Conservation (phyloP, 2,888 invertebrate genomes). For the Hyppa rectilinea region DNA sequence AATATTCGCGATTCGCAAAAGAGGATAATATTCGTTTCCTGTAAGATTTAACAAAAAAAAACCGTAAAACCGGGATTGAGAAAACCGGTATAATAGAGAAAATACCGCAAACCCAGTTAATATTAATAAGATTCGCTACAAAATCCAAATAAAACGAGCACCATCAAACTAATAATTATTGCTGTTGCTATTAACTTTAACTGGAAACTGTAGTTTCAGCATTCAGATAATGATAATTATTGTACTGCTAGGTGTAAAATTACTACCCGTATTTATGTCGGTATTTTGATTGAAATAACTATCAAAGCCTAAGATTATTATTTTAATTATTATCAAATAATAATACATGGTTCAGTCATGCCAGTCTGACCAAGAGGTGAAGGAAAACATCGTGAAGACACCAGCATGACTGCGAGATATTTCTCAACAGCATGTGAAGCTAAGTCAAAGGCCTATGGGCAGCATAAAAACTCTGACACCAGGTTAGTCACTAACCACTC, state of each 20-base stretch:
- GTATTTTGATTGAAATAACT: conserved; percentile 2
- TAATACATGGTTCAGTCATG: background rate
- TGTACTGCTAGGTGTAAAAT: background rate
- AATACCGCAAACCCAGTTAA: conserved; percentile 18
- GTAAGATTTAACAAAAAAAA: background rate
- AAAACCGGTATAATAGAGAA: background rate
- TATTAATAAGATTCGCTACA: conserved; percentile 20
- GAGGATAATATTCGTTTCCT: background rate
- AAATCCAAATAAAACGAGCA: conserved; percentile 20
- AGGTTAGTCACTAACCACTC: too few relatives aligned
- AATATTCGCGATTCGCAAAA: background rate
- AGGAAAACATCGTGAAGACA: too few relatives aligned
- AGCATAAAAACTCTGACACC: too few relatives aligned
- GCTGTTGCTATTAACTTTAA: conserved; percentile 15
- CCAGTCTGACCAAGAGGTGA: too few relatives aligned
- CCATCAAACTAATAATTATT: conserved; percentile 4
- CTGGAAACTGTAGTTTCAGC: conserved; percentile 24
- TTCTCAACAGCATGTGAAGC: too few relatives aligned
- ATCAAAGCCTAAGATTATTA: background rate
- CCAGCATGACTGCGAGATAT: too few relatives aligned
- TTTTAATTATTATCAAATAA: too few relatives aligned
- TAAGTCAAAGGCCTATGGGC: too few relatives aligned
- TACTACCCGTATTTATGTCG: background rate
- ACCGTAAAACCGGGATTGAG: conserved; percentile 11
- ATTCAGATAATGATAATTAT: background rate